Base-by-base conservation (phyloP, 53 echinoderm and acorn worm species). In the Stichopus horrens region DNA sequence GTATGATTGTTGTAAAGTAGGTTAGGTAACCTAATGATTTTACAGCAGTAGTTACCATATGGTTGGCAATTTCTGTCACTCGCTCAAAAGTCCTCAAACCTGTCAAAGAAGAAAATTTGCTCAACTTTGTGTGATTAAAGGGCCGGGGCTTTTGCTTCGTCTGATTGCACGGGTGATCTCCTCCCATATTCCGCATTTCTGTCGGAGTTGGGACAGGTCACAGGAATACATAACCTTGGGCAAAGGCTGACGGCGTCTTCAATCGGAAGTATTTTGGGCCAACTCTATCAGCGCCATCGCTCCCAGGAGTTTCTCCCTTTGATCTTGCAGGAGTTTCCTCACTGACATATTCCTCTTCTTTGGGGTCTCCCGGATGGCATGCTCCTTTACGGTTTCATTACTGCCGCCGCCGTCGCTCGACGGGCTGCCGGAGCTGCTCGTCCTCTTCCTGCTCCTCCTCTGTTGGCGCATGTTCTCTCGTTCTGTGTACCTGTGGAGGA, bases 221-320 rank as follows among this genome's bases (percentile, higher is more conserved):
- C 37, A 37, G 37, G 37, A 37, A 37, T 37, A 37, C 37, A 37
- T 37, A 37, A 37, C 37, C 37, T 37, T 37, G 37, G 37, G 37
- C 37, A 37, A 37, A 37, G 37, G 37, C 37, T 37, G 0, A 37
- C 2, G 37, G 37, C 37, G 37, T 37, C 37, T 37, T 37, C 63
- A 63, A 63, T 63, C 63, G 11, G 9, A 4, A 14, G 75, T 63
- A 77, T 96, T 95, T 21, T 96, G 93, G 8, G 99, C 95, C 5
- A 98, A 88, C 52, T 98, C 95, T 19, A 98, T 96, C 52, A 98
- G 94, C 7, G 99, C 99, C 93, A 98, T 94, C 5, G 99, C 99
- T 6, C 99, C 95, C 53, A 96, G 71, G 74, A 95, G 60, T 83
- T 96, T 95, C 77, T 98, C 99, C 16, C 95, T 90, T 20, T 98